These are phyloP conservation scores for Patiria pectinifera DNA, from an alignment of 53 echinoderm and acorn worm species.

Conservation along the genomic window DNA sequence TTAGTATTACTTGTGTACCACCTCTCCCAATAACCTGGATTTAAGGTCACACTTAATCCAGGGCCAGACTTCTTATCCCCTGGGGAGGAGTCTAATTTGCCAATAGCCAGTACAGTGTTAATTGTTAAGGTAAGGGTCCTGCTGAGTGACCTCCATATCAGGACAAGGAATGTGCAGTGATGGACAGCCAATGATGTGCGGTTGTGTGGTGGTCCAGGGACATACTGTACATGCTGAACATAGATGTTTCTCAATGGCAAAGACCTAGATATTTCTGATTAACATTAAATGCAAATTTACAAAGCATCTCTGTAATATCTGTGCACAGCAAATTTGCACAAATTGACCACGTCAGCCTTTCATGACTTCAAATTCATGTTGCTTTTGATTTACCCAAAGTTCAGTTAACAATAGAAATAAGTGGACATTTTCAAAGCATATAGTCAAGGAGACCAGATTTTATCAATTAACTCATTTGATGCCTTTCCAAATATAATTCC, in stretches of 20 bases:
- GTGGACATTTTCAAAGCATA: too few species aligned
- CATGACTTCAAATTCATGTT: too few species aligned
- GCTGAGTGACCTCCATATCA: constrained; percentile 26
- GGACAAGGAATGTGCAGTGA: background rate
- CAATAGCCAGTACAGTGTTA: constrained; percentile 15
- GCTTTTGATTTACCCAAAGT: background rate
- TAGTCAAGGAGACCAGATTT: too few species aligned
- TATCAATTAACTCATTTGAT: too few species aligned
- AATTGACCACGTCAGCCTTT: background rate
- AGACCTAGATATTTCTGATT: too few species aligned
- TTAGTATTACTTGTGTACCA: background rate
- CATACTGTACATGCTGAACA: background rate
- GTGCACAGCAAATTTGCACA: background rate
- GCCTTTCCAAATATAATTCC: too few species aligned
- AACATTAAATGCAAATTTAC: too few species aligned
- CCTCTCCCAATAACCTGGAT: background rate
- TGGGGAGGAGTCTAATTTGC: constrained; percentile 30
- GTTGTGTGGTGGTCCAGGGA: background rate
- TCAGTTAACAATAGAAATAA: too few species aligned
- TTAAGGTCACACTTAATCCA: constrained; percentile 7
- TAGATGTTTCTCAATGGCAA: too few species aligned
- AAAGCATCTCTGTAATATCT: too few species aligned
- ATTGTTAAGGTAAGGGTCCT: background rate
- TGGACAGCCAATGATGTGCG: background rate
- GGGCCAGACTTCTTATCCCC: background rate